Base-by-base conservation (phyloP, 2,888 invertebrate species). In the Pardosa pseudoannulata region DNA sequence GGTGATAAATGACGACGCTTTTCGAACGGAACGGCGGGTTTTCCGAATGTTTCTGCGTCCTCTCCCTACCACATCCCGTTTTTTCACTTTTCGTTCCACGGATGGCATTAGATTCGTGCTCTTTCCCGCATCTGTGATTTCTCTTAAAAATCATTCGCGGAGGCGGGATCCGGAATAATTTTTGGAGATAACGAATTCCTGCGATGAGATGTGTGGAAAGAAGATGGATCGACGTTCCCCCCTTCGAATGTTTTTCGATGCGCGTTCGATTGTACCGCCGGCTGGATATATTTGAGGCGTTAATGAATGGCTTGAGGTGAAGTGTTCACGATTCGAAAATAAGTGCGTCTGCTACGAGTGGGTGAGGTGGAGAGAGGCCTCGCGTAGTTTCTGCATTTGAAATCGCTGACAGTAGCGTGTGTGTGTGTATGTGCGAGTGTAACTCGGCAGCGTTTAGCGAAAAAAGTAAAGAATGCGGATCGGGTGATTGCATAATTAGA, bases 251-350 rank as follows among this genome's bases (percentile, higher is more conserved):
- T 56, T 56, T 56, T 23, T 56, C 56, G 56, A 56, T 56, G n/a
- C n/a, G 5, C 11, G 23, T 56, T 56, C 56, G 56, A 56, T 46
- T 46, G 16, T 56, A n/a, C n/a, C n/a, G n/a, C n/a, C n/a, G n/a
- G n/a, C n/a, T n/a, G 56, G 23, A 5, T 23, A n/a, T n/a, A n/a
- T 56, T 56, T 56, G 56, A 56, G 23, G 56, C 23, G 23, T 23
- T 56, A 56, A 56, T 56, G 56, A 56, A 56, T 23, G 56, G 56
- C 56, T 56, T 56, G 56, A 23, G 23, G 56, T 56, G 56, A 56
- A 23, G 23, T 56, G 56, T 36, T 36, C 36, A 36, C 36, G 9
- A 9, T 36, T 36, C 6, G n/a, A 9, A 9, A 9, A 9, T 7
- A 36, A 36, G 36, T 36, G 36, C 36, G 9, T 36, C 9, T 36